phyloP scores from a whole-genome alignment of 2,888 invertebrate species.

The Megaustenia siamemsis region DNA sequence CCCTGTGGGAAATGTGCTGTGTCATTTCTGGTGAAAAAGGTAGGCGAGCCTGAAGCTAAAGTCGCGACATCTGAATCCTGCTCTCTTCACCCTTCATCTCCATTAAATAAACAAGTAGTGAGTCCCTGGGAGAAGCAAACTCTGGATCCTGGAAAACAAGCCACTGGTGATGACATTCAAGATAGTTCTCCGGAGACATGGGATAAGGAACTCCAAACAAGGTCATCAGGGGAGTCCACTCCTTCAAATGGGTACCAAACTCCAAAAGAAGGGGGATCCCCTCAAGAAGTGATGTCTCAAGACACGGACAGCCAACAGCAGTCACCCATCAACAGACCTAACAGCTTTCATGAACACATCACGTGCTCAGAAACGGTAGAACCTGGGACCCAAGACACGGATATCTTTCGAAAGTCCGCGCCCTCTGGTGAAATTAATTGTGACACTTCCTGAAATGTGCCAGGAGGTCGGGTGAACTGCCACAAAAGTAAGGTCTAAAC shows the following conservation, averaged over 20 bases:
- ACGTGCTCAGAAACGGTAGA: slow-evolving; percentile 68
- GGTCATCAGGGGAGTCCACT: neutral
- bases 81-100: slow-evolving; percentile 54
- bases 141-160: slow-evolving; percentile 46
- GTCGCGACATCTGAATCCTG: slow-evolving; percentile 10
- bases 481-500: no score
- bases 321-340: slow-evolving; percentile 63
- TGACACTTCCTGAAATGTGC: no score
- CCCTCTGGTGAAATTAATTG: slow-evolving; percentile 70
- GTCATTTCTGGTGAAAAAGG: slow-evolving; percentile 9
- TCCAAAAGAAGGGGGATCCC: neutral
- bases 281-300: neutral
- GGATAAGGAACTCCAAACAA: slow-evolving; percentile 2
- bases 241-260: neutral
- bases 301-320: slow-evolving; percentile 18
- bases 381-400: slow-evolving; percentile 60
- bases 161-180: slow-evolving; percentile 8
- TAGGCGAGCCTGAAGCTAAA: slow-evolving; percentile 4
- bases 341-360: slow-evolving; percentile 73
- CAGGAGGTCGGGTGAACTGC: no score
- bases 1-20: neutral
- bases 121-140: slow-evolving; percentile 58
- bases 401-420: slow-evolving; percentile 67
- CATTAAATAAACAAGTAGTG: slow-evolving; percentile 63
- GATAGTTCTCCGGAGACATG: neutral